phyloP scores from a whole-genome alignment of 1,140 invertebrate species.

The Zaprionus tsacasi region DNA sequence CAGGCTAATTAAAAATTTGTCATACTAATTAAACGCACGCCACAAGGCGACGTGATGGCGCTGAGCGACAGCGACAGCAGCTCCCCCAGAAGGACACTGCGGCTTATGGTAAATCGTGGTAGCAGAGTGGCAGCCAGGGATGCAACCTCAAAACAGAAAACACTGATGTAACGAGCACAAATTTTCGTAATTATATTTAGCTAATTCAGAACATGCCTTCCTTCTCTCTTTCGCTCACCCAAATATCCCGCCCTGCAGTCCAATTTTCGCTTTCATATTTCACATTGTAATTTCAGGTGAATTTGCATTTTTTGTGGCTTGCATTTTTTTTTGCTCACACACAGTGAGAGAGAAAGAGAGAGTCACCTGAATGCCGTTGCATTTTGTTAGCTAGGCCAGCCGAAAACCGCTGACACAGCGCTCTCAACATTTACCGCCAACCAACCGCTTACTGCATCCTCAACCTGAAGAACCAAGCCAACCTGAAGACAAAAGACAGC shows the following conservation, averaged over 20 bases:
- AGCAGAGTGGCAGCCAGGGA: constrained; percentile 25
- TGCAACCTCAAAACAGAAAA: constrained; percentile 34
- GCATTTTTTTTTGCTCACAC: constrained; percentile 53
- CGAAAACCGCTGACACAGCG: constrained; percentile 65
- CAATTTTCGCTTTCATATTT: constrained; percentile 59
- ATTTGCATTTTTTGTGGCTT: constrained; percentile 19
- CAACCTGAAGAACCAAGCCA: constrained; percentile 14
- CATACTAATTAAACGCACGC: constrained; percentile 79
- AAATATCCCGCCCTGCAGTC: background rate
- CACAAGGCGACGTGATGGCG: constrained; percentile 38
- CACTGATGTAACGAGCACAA: constrained; percentile 31
- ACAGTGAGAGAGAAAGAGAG: constrained; percentile 9
- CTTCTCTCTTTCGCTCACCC: background rate
- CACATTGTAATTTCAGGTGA: constrained; percentile 64
- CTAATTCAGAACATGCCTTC: constrained; percentile 36
- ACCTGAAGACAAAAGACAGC: constrained; percentile 38
- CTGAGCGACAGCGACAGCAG: constrained; percentile 29
- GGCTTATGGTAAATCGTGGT: constrained; percentile 64
- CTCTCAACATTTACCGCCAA: background rate
- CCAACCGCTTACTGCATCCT: background rate
- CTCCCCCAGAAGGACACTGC: constrained; percentile 9
- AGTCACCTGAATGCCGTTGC: constrained; percentile 51
- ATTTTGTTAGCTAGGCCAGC: constrained; percentile 7
- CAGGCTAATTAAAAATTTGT: constrained; percentile 82
- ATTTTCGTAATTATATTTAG: constrained; percentile 70